These are phyloP conservation scores for Bombus pascuorum DNA, from an alignment of 1,140 invertebrate species.

Conservation along the genomic window DNA sequence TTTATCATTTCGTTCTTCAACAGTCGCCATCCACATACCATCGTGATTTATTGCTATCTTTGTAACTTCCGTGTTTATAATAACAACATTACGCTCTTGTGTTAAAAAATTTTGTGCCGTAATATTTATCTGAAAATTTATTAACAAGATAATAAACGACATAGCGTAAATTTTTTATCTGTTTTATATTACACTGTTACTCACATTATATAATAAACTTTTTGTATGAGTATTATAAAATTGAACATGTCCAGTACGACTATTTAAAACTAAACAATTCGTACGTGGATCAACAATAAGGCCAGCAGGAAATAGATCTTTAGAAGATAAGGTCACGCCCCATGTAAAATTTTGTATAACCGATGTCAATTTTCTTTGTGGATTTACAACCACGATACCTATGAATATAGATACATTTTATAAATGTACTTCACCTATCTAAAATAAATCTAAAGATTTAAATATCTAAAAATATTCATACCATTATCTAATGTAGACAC, in stretches of 20 bases:
- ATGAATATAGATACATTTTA: neutral
- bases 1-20: constrained; percentile 86
- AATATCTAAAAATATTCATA: constrained; percentile 1
- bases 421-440: neutral
- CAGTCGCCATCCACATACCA: constrained; percentile 91
- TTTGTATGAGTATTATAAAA: constrained; percentile 88
- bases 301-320: constrained; percentile 85
- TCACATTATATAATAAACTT: constrained; percentile 89
- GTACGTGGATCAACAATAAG: constrained; percentile 87
- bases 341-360: constrained; percentile 88
- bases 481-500: constrained; percentile 90
- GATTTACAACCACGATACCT: constrained; percentile 88
- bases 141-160: neutral
- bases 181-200: constrained; percentile 66
- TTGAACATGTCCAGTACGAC: constrained; percentile 90
- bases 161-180: neutral
- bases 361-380: constrained; percentile 83
- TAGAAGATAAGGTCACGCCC: constrained; percentile 80
- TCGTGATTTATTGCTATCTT: constrained; percentile 86
- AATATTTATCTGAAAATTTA: constrained; percentile 87
- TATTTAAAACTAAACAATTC: constrained; percentile 89
- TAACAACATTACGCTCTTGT: constrained; percentile 83
- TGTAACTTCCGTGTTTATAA: constrained; percentile 88
- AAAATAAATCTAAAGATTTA: neutral
- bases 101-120: constrained; percentile 88